These are phyloP conservation scores for Drosophila ercepeae DNA, from an alignment of 1,140 invertebrate species.

Conservation along the genomic window DNA sequence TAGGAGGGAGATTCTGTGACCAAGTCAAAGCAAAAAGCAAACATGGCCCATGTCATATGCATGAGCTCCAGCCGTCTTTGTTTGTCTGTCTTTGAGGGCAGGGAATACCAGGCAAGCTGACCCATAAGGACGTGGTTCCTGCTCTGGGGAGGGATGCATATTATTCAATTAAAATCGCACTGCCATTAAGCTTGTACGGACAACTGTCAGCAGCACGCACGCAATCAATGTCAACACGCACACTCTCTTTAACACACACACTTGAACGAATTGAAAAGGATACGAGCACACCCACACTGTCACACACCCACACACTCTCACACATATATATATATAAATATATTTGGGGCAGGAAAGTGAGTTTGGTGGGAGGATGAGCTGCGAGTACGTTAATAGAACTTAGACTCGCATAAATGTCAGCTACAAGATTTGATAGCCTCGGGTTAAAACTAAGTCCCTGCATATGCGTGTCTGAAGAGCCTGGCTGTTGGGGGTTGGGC, in stretches of 20 bases:
- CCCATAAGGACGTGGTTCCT: neutral
- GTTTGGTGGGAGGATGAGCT: slow-evolving; percentile 24
- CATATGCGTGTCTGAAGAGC: slow-evolving; percentile 61
- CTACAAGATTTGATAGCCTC: slow-evolving; percentile 74
- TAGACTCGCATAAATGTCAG: slow-evolving; percentile 79
- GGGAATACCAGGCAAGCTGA: neutral
- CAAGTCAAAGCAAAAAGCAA: slow-evolving; percentile 38
- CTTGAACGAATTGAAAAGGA: slow-evolving; percentile 24
- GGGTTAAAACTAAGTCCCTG: slow-evolving; percentile 70
- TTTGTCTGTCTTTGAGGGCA: slow-evolving; percentile 22
- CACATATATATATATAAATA: neutral
- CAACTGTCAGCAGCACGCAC: slow-evolving; percentile 70
- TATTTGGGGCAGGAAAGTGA: neutral
- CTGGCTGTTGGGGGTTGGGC: slow-evolving; percentile 3
- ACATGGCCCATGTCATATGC: slow-evolving; percentile 40
- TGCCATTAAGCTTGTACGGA: slow-evolving; percentile 72
- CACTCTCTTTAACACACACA: slow-evolving; percentile 37
- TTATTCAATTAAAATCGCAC: slow-evolving; percentile 82
- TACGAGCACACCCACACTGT: slow-evolving; percentile 15
- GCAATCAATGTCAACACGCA: slow-evolving; percentile 62
- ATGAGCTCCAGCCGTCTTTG: slow-evolving; percentile 25
- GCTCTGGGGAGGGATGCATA: slow-evolving; percentile 56
- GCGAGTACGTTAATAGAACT: slow-evolving; percentile 58
- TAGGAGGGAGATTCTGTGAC: neutral
- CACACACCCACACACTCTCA: slow-evolving; percentile 1